phyloP scores from a whole-genome alignment of 2,888 invertebrate species.

The Agonum fuliginosum region DNA sequence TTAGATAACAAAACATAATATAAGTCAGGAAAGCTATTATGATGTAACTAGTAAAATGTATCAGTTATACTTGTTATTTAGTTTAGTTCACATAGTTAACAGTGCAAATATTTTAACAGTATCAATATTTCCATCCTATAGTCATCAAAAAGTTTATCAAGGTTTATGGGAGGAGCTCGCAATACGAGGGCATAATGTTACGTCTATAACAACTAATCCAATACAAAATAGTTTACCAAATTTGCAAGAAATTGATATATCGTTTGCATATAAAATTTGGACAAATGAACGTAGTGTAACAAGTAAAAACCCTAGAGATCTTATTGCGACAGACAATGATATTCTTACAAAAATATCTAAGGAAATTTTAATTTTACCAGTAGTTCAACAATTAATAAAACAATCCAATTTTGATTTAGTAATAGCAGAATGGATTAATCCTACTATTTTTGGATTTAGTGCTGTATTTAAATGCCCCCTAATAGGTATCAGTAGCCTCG shows the following conservation, averaged over 20 bases:
- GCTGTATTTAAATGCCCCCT: slow-evolving; percentile 75
- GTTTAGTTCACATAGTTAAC: not conserved
- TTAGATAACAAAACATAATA: no score
- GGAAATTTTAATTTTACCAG: slow-evolving; percentile 25
- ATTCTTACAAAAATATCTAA: slow-evolving; percentile 13
- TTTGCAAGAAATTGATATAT: slow-evolving; percentile 64
- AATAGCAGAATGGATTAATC: slow-evolving; percentile 75
- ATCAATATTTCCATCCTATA: slow-evolving; percentile 51
- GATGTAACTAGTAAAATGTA: no score
- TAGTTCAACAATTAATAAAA: slow-evolving; percentile 65
- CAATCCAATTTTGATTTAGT: slow-evolving; percentile 75
- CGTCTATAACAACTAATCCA: slow-evolving; percentile 64
- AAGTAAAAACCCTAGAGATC: not conserved
- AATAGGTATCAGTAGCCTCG: slow-evolving; percentile 70
- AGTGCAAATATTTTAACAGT: slow-evolving; percentile 20
- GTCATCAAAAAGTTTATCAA: slow-evolving; percentile 52
- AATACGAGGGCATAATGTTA: slow-evolving; percentile 64
- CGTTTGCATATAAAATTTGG: slow-evolving; percentile 51
- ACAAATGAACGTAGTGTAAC: not conserved
- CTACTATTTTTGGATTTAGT: slow-evolving; percentile 74
- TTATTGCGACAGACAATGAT: not conserved
- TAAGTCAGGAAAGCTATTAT: no score
- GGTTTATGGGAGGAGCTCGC: slow-evolving; percentile 53
- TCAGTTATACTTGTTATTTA: not conserved
- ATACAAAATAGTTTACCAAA: slow-evolving; percentile 56